Percentiles rank a stretch among this genome's conserved stretches.
Evolutionary conservation across 2,113 vertebrate species (phyloP).

Genomic region (Alligator sinensis): DNA sequence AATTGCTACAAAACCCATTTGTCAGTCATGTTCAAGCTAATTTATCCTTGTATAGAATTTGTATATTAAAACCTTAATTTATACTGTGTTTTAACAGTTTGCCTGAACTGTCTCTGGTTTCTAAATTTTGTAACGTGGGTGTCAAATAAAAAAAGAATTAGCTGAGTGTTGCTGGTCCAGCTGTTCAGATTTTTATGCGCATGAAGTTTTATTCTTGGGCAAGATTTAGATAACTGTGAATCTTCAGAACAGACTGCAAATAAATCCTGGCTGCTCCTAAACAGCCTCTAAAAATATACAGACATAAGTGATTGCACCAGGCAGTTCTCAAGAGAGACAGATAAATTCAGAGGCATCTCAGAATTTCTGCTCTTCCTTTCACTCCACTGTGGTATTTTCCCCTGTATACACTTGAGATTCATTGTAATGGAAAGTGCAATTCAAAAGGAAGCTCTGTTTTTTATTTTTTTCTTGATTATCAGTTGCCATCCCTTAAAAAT

Average conservation of each 20-base stretch:
- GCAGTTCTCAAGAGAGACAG: rapidly evolving
- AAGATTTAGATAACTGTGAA: neutral
- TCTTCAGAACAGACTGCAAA: neutral
- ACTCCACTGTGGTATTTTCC: neutral
- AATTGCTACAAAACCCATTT: constrained; percentile 71
- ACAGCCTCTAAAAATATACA: neutral
- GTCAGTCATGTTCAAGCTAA: constrained; percentile 74
- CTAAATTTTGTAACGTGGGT: constrained; percentile 83
- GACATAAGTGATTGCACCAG: neutral
- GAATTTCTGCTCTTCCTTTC: neutral
- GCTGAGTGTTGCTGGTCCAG: neutral
- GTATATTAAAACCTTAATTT: constrained; percentile 78
- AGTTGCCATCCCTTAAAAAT: too few relatives aligned
- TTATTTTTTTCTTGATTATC: too few relatives aligned
- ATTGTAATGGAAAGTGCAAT: too few relatives aligned
- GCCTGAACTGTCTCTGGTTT: constrained; percentile 81
- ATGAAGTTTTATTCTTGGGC: neutral
- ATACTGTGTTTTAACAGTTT: constrained; percentile 86
- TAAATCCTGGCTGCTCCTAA: neutral
- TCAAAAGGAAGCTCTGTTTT: too few relatives aligned
- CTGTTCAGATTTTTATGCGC: neutral
- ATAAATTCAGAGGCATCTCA: neutral
- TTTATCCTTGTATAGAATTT: constrained; percentile 79
- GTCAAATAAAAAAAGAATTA: constrained; percentile 54
- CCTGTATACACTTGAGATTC: neutral